phyloP scores from a whole-genome alignment of 2,797 vertebrate species.

The Helicolenus hilgendorfi region DNA sequence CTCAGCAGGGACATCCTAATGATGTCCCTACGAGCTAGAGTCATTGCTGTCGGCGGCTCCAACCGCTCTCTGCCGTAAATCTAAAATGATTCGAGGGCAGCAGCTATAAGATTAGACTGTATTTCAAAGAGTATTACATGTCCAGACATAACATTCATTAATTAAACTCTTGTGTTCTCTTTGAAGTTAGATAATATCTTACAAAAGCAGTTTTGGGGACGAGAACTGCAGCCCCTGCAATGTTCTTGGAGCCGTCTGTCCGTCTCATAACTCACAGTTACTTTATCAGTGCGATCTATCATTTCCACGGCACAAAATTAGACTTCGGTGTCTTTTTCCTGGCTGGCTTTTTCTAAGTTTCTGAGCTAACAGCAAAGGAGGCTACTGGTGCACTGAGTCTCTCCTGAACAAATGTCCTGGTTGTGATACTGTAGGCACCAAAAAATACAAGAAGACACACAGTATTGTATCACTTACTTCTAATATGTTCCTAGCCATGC shows the following conservation, averaged over 20 bases:
- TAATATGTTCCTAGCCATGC: neutral
- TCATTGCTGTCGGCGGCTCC: conserved; percentile 32
- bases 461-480: neutral
- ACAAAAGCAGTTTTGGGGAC: conserved; percentile 70
- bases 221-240: conserved; percentile 77
- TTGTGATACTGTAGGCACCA: neutral
- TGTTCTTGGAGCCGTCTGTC: conserved; percentile 64
- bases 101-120: conserved; percentile 71
- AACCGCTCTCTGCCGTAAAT: conserved; percentile 75
- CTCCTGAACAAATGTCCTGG: neutral
- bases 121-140: conserved; percentile 78
- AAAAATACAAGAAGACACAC: neutral
- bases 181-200: conserved; percentile 74
- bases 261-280: conserved; percentile 66
- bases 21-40: conserved; percentile 39
- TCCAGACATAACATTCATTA: conserved; percentile 81
- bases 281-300: conserved; percentile 60
- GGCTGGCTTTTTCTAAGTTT: conserved; percentile 13
- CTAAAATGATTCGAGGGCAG: conserved; percentile 76
- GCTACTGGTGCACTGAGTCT: neutral
- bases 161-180: conserved; percentile 75
- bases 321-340: conserved; percentile 40
- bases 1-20: conserved; percentile 32
- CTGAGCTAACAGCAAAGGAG: neutral
- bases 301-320: conserved; percentile 54